Evolutionary conservation across 2,797 vertebrate species (phyloP), one percentile per base, ranked within the genome.

Genomic region (Tolypeutes matacus): DNA sequence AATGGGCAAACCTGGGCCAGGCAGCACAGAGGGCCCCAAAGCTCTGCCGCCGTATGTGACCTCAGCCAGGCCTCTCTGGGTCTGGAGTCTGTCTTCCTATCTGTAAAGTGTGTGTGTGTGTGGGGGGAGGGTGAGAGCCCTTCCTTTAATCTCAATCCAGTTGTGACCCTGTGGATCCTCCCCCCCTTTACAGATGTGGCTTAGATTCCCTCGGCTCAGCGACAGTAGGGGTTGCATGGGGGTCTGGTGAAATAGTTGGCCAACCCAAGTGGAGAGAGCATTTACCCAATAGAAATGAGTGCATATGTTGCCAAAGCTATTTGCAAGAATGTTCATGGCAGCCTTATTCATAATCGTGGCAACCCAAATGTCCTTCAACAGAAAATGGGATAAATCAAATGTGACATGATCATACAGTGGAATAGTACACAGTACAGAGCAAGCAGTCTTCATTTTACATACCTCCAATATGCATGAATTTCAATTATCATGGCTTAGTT

Each of bases 31-130:
- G 27, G 18, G 4, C 53, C 29, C 14, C n/a, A 60, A 53, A 58
- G 76, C 25, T 17, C n/a, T 34, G 13, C 65, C 15, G 18, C 12
- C 46, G 34, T 56, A 42, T 51, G 56, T 80, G 46, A 70, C 39
- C 31, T 67, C 13, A 8, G 18, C 5, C 17, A 15, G 23, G 29
- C 36, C 34, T 11, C 39, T 36, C 67, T 86, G 58, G n/a, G 34
- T 46, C 93, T 77, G 21, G n/a, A 77, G 20, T 91, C 42, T 90
- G 11, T 75, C 80, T 94, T 91, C 29, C 36, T 51, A 0, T 31
- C 89, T 89, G 72, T 78, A 36, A 95, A 81, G 84, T 80, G 67
- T 25, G 60, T 62, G 64, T 51, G 62, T n/a, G n/a, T n/a, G n/a
- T n/a, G n/a, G n/a, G 75, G 36, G 21, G 15, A 86, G 17, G 21